phyloP scores from a whole-genome alignment of 2,113 vertebrate genomes.

The Myotis brandtii region DNA sequence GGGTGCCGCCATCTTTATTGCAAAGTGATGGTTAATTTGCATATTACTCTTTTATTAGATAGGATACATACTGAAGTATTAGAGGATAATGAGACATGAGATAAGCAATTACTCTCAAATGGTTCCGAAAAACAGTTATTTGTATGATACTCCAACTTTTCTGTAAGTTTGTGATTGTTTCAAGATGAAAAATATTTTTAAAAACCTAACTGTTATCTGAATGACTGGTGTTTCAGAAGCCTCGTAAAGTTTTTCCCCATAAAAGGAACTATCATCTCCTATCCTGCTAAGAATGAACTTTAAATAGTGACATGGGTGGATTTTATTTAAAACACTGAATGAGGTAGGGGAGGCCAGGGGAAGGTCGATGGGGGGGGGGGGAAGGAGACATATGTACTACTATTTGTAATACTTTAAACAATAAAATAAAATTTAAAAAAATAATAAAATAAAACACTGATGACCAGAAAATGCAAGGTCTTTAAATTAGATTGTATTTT shows the following conservation, averaged over 20 bases:
- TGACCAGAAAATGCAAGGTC: slow-evolving; percentile 19
- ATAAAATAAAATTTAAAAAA: too few relatives aligned
- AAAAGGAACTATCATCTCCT: neutral
- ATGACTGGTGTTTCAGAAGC: neutral
- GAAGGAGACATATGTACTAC: too few relatives aligned
- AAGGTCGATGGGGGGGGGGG: too few relatives aligned
- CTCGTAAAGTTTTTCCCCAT: neutral
- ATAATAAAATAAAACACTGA: neutral
- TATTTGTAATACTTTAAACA: too few relatives aligned
- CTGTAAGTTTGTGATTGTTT: neutral
- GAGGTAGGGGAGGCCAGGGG: neutral
- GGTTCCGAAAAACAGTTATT: neutral
- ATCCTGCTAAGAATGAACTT: slow-evolving; percentile 19
- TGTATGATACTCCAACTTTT: neutral
- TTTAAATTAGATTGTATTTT: slow-evolving; percentile 30
- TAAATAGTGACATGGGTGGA: neutral
- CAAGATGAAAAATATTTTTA: neutral
- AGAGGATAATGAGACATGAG: neutral
- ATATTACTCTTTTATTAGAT: too few relatives aligned
- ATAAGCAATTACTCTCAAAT: neutral
- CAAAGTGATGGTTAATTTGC: too few relatives aligned
- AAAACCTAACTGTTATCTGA: neutral
- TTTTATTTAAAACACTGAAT: slow-evolving; percentile 31
- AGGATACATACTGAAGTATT: neutral
- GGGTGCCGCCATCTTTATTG: too few relatives aligned